Evolutionary conservation across 2,797 vertebrate species (phyloP).

Genomic region (Manis javanica): DNA sequence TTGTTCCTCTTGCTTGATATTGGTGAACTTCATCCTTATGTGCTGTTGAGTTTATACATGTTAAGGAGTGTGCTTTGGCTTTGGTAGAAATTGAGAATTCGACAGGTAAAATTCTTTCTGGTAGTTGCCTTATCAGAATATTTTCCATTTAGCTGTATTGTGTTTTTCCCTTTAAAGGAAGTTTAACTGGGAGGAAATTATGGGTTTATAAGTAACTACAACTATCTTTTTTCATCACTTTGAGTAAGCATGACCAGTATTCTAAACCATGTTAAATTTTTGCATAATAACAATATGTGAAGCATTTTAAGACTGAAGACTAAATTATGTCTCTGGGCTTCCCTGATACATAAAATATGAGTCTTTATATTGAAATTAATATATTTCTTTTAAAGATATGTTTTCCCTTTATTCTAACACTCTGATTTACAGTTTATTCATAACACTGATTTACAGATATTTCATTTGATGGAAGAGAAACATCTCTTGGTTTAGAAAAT

Average conservation of each 20-base stretch:
- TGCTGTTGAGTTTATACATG: neutral
- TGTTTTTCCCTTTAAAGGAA: slow-evolving; percentile 15
- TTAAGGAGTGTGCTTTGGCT: neutral
- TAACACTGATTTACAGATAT: neutral
- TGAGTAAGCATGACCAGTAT: slow-evolving; percentile 7
- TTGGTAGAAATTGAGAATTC: neutral
- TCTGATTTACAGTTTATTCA: neutral
- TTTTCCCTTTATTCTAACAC: slow-evolving; percentile 19
- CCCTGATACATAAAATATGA: neutral
- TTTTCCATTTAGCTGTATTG: neutral
- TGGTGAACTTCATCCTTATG: neutral
- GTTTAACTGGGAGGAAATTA: slow-evolving; percentile 39
- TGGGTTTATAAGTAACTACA: slow-evolving; percentile 29
- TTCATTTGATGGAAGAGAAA: slow-evolving; percentile 3
- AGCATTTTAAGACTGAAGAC: neutral
- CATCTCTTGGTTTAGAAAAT: neutral
- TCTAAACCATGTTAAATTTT: slow-evolving; percentile 47
- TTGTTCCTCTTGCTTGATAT: neutral
- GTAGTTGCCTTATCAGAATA: neutral
- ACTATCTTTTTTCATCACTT: neutral
- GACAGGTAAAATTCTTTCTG: neutral
- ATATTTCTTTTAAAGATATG: neutral
- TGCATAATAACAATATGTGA: neutral
- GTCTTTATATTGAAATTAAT: slow-evolving; percentile 2
- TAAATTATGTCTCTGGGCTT: neutral